Evolutionary conservation across 2,113 vertebrate species (phyloP).

Genomic region (Plecotus auritus): DNA sequence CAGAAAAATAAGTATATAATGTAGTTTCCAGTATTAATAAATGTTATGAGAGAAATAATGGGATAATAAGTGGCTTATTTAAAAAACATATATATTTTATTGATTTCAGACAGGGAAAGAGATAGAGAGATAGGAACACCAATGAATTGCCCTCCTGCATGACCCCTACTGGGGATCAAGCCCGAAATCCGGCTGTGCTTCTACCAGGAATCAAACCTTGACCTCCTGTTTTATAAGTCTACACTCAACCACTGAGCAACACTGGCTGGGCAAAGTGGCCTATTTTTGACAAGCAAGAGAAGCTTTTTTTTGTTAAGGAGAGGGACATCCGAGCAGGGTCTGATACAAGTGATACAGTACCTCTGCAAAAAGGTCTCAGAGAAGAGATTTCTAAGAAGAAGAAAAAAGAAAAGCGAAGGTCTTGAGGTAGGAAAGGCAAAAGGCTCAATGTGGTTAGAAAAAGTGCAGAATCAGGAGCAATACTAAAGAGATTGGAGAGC

Average conservation of each 20-base stretch:
- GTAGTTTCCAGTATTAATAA: not conserved
- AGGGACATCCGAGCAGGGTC: not conserved
- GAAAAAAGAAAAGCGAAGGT: not conserved
- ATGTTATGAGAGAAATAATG: not conserved
- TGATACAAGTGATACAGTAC: not conserved
- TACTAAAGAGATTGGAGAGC: not conserved
- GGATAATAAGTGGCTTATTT: not conserved
- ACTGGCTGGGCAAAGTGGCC: too few relatives aligned
- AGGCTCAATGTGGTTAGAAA: not conserved
- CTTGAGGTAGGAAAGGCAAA: not conserved
- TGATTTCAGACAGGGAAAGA: too few relatives aligned
- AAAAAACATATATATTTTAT: not conserved
- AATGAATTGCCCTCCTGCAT: too few relatives aligned
- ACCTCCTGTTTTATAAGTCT: too few relatives aligned
- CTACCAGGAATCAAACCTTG: too few relatives aligned
- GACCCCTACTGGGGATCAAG: too few relatives aligned
- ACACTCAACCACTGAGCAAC: too few relatives aligned
- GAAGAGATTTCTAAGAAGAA: constrained; percentile 13
- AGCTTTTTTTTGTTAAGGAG: not conserved
- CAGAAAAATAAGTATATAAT: not conserved
- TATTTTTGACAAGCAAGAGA: not conserved
- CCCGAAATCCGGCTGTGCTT: too few relatives aligned
- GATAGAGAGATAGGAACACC: too few relatives aligned
- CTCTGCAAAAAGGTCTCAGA: not conserved
- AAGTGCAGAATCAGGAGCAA: not conserved